Evolutionary conservation across 23 tunicate species (phyloP), one percentile per base, ranked within the genome.

Genomic region (Aplidium turbinatum): DNA sequence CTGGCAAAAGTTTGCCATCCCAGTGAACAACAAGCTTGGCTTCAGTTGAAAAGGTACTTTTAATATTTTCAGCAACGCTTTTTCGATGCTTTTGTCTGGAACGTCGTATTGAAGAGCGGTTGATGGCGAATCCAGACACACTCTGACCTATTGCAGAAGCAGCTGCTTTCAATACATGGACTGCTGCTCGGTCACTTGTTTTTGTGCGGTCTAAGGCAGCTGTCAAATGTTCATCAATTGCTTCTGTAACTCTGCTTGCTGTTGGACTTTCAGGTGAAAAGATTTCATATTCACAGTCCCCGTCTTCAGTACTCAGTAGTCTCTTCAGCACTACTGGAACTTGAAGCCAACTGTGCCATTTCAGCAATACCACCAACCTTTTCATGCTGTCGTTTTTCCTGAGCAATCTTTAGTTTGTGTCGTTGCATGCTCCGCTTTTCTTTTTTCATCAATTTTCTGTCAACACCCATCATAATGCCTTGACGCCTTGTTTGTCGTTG

Each of bases 41-140:
- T n/a, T n/a, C n/a, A n/a, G n/a, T n/a, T n/a, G n/a, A n/a, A n/a
- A n/a, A n/a, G n/a, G n/a, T n/a, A n/a, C n/a, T n/a, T n/a, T n/a
- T n/a, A n/a, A n/a, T n/a, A n/a, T n/a, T n/a, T n/a, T n/a, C n/a
- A n/a, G n/a, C n/a, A n/a, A n/a, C n/a, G n/a, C n/a, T n/a, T n/a
- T n/a, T n/a, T n/a, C n/a, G n/a, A n/a, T n/a, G n/a, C n/a, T n/a
- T n/a, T n/a, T n/a, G n/a, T n/a, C n/a, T n/a, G n/a, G n/a, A n/a
- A n/a, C n/a, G n/a, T n/a, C 48, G 61, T n/a, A 60, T 60, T 60
- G 68, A 60, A 60, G 68, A 60, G 9, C 68, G 13, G 38, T 38
- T 60, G 31, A 60, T 20, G 4, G 38, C 68, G 38, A 60, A 28
- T 20, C 20, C 20, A 60, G 68, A 6, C 20, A 60, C 36, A 60